Base-by-base conservation (phyloP, 1,140 invertebrate species). In the Pseudomyrmex pallidus region DNA sequence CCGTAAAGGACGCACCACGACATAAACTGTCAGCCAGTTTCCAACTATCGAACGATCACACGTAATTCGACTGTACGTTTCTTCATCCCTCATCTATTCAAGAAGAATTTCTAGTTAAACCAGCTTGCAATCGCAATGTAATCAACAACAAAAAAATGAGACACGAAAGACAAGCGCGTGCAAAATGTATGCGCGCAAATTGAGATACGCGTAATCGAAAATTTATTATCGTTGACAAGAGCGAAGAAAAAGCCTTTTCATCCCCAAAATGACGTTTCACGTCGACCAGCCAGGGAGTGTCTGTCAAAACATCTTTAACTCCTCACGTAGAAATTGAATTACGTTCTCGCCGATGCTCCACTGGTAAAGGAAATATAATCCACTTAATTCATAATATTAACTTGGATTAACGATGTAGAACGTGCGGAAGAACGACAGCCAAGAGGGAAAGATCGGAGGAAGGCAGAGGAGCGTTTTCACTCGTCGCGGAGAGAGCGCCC, bases 341-440 rank as follows among this genome's bases (percentile, higher is more conserved):
- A 72, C 64, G 52, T 78, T 70, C 52, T 78, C 54, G 54, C 64
- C 35, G 20, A 78, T 54, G 76, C 52, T 72, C 54, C 46, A 22
- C 56, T 59, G 22, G 20, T 70, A 72, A 80, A 80, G 66, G 44
- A 80, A 78, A 80, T 80, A 72, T 80, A 80, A 80, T 70, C 76
- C 56, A 80, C 64, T 70, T 80, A 80, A 80, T 80, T 80, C 76
- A 35, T 80, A 70, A 64, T 20, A 78, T 78, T 78, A 80, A 80
- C 66, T 80, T 13, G 46, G 66, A 80, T 80, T 80, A 61, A 80
- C 64, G 44, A 48, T 70, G 76, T 70, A 78, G 44, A 66, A 78
- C 15, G 66, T 67, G 76, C 54, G 44, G 54, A 59, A 80, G 76
- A 50, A 72, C 44, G 76, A 72, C 44, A 50, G 57, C 50, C 59